Base-by-base conservation (phyloP, 2,113 vertebrate genomes). In the Chinchilla lanigera region DNA sequence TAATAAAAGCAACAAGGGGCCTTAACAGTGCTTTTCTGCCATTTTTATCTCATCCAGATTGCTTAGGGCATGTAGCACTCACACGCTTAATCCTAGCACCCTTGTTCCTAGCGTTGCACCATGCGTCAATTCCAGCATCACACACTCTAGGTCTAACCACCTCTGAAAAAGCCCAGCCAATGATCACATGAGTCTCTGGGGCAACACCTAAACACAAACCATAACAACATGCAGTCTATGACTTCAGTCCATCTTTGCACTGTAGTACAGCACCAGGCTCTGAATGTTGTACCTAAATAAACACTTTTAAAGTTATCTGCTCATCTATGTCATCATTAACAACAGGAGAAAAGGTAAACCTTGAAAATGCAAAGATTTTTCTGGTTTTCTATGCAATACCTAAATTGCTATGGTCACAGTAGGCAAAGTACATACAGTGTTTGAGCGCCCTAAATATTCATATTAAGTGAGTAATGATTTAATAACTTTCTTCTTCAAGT, bases 401-500 rank as follows among this genome's bases (percentile, higher is more conserved):
- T 89, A 91, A 30, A 87, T 86, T 65, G 56, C 83, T 67, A 20
- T 69, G 56, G 60, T 35, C 16, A 0, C 5, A 71, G 22, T 5
- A 85, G n/a, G n/a, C 58, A 87, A 85, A 93, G 58, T 67, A 44
- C 38, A 35, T 38, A 96, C 67, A 81, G 52, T 92, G 88, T 82
- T 86, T 92, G 84, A 19, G 22, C 63, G 88, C 92, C 71, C 69
- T 87, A 67, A 85, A 96, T 92, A 69, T 95, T 96, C 86, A 93
- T 94, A 88, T 96, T 96, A 97, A 97, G 93, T 96, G 94, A 97
- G 58, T 98, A 92, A 98, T 97, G 95, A 97, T 96, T 98, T 98
- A 97, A 97, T 97, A 97, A 98, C 97, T 96, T 97, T 95, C 90
- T 84, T 96, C 67, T 96, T 97, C 97, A 96, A 97, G 92, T 92